phyloP scores from a whole-genome alignment of 1,140 invertebrate genomes.

The Cyclina sinensis region DNA sequence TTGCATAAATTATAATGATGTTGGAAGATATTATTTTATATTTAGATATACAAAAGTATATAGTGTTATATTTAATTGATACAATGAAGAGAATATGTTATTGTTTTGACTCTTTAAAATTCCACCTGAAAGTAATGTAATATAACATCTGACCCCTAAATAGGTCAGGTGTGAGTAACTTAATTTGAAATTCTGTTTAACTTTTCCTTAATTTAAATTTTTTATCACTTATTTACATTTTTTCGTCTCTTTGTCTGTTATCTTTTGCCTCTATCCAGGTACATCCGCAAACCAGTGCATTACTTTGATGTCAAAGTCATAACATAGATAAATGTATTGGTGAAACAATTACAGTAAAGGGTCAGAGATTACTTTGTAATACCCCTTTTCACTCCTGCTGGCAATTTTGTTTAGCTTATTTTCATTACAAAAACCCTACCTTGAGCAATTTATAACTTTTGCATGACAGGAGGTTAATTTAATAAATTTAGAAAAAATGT shows the following conservation, averaged over 20 bases:
- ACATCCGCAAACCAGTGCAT: slow-evolving; percentile 37
- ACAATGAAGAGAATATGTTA: too few species aligned
- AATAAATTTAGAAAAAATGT: not conserved
- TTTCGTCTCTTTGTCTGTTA: slow-evolving; percentile 50
- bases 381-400: slow-evolving; percentile 40
- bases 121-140: too few species aligned
- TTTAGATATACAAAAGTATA: too few species aligned
- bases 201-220: slow-evolving; percentile 1
- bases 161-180: too few species aligned
- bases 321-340: slow-evolving; percentile 60
- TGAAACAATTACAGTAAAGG: slow-evolving; percentile 38
- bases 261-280: slow-evolving; percentile 13
- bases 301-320: slow-evolving; percentile 55
- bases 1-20: too few species aligned
- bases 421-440: not conserved
- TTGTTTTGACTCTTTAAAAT: too few species aligned
- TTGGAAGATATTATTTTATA: too few species aligned
- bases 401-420: not conserved
- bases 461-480: slow-evolving; percentile 13
- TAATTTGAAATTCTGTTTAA: slow-evolving; percentile 1
- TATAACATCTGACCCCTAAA: too few species aligned
- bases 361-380: slow-evolving; percentile 36
- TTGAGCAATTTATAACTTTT: slow-evolving; percentile 18
- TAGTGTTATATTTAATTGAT: too few species aligned
- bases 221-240: slow-evolving; percentile 36